Evolutionary conservation across 1,140 invertebrate genomes (phyloP), one percentile per base, ranked within the genome.

Genomic region (Drosophila tsacasi): DNA sequence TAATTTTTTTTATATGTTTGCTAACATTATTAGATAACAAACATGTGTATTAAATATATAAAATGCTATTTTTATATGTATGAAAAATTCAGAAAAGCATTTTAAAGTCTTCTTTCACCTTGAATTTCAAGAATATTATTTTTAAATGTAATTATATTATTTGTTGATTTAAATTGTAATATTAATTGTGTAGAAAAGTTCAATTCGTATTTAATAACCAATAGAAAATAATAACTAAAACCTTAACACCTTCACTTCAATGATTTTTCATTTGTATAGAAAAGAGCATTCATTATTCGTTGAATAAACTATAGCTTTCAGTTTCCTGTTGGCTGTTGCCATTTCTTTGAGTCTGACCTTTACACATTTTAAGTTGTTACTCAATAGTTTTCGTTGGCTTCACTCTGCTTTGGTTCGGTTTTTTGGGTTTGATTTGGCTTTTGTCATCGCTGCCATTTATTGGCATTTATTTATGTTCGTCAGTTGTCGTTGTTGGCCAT

Each of bases 361-460:
- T 87, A 87, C 77, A 87, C 81, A 89, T 75, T 84, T 84, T 81
- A 52, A 59, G 67, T 67, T 72, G 84, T 87, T 87, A 89, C 84
- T 89, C 84, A 87, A 87, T 87, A 82, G 60, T 40, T 71, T 72
- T 72, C 65, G 63, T 67, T 77, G 63, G 23, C 61, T 58, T 65
- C 25, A 40, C 60, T 40, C 30, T 55, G 23, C 49, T 63, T 68
- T 63, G 59, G 19, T 25, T 68, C 21, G 47, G 44, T 39, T 72
- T 58, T 62, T 82, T 66, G 82, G 82, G 25, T 87, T 87, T 63
- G 65, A 72, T 71, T 59, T 74, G 30, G 23, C 50, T 76, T 76
- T 69, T 83, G 63, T 79, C 80, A 80, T 72, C 76, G 55, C 65
- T 55, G 73, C 44, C 79, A 83, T 83, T 83, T 89, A 73, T 89